These are phyloP conservation scores for Leptinotarsa texana DNA, from an alignment of 1,140 invertebrate species.

Conservation along the genomic window DNA sequence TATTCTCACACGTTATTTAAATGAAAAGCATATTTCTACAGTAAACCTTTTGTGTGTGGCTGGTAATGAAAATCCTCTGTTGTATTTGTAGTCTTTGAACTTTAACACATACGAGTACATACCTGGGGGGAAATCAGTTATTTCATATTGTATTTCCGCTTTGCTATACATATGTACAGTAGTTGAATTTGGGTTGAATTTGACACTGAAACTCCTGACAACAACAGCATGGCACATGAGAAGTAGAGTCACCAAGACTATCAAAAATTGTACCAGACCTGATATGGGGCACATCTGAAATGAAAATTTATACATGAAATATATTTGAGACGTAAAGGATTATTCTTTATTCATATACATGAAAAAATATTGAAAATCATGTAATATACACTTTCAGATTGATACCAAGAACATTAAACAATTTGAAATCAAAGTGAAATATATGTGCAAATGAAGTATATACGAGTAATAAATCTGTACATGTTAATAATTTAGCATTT, in stretches of 20 bases:
- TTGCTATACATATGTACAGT: constrained; percentile 5
- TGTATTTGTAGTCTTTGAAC: not conserved
- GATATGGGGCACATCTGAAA: constrained; percentile 45
- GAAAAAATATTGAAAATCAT: too few relatives aligned
- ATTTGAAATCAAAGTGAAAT: too few relatives aligned
- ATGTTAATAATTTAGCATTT: too few relatives aligned
- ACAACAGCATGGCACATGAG: constrained; percentile 38
- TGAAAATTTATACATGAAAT: not conserved
- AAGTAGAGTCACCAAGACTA: constrained; percentile 37
- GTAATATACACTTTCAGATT: too few relatives aligned
- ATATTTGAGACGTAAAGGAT: not conserved
- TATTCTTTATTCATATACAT: not conserved
- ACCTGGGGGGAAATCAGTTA: not conserved
- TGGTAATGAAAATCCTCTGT: too few relatives aligned
- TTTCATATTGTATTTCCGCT: constrained; percentile 2
- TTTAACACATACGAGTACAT: not conserved
- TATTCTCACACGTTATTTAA: too few relatives aligned
- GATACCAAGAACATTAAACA: too few relatives aligned
- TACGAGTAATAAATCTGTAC: too few relatives aligned
- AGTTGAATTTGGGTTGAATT: constrained; percentile 19
- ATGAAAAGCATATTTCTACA: too few relatives aligned
- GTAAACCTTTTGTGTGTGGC: too few relatives aligned
- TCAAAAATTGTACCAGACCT: constrained; percentile 38
- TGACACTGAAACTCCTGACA: constrained; percentile 30
- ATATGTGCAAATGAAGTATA: too few relatives aligned